Conservation (phyloP, 2,888 invertebrate genomes). For the Nysson spinosus region DNA sequence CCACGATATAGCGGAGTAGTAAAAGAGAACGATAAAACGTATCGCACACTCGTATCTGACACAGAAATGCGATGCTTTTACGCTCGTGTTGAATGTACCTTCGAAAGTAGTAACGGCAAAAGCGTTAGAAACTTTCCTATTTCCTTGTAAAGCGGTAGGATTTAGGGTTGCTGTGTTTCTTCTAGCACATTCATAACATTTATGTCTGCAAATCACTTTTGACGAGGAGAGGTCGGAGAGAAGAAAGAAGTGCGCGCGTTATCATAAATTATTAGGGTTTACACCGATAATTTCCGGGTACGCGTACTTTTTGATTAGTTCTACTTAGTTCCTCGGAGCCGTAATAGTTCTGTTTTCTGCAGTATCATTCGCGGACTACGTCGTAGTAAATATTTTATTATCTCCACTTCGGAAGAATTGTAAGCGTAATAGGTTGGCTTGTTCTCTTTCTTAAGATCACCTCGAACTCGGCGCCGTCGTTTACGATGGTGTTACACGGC, state of each 20-base stretch:
- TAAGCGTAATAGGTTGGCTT: not conserved
- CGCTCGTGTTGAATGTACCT: slow-evolving; percentile 7
- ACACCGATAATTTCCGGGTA: slow-evolving; percentile 4
- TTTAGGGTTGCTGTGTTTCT: not conserved
- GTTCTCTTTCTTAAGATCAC: not conserved
- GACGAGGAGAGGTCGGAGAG: not conserved
- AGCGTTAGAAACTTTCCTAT: slow-evolving; percentile 6
- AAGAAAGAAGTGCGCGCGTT: not conserved
- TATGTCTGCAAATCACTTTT: not conserved
- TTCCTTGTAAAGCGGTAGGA: slow-evolving; percentile 2
- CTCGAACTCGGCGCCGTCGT: slow-evolving; percentile 1
- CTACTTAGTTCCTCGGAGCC: not conserved
- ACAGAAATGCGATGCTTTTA: slow-evolving; percentile 30
- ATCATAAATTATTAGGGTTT: slow-evolving; percentile 24
- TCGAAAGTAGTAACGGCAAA: too few relatives aligned
- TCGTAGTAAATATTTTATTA: slow-evolving; percentile 29
- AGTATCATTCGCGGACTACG: not conserved
- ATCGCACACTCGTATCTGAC: not conserved
- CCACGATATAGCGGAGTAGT: slow-evolving; percentile 28
- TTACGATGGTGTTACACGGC: slow-evolving; percentile 8
- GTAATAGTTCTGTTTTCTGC: not conserved
- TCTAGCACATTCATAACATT: not conserved
- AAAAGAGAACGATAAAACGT: slow-evolving; percentile 36
- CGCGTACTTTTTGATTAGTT: too few relatives aligned
- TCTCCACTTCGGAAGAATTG: slow-evolving; percentile 16